A percentile compares a stretch with the other conserved stretches of the same genome.
Evolutionary conservation across 2,888 invertebrate species (phyloP).

Genomic region (Rhorus exstirpatorius): DNA sequence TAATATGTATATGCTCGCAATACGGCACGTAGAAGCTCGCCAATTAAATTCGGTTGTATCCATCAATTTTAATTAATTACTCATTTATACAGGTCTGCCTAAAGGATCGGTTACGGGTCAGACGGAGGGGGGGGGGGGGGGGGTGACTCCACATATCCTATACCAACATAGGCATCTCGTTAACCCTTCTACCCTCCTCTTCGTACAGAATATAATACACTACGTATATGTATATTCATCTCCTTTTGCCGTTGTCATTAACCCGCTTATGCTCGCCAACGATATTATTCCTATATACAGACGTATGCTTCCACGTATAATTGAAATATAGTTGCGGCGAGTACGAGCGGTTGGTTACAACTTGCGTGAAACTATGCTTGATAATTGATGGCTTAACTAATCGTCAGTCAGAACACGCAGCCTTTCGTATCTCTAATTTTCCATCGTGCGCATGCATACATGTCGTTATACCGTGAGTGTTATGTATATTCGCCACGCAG

Average conservation of each 20-base stretch:
- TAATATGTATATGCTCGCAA: conserved; percentile 45
- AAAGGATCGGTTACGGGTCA: conserved; percentile 74
- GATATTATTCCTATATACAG: conserved; percentile 18
- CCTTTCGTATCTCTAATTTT: background rate
- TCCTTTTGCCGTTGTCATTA: conserved; percentile 46
- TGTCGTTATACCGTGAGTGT: background rate
- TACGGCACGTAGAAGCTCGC: conserved; percentile 21
- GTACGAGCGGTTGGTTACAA: conserved; percentile 26
- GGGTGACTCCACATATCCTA: background rate
- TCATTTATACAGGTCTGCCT: conserved; percentile 75
- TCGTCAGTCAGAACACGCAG: conserved; percentile 31
- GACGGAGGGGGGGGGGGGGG: background rate
- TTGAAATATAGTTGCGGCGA: conserved; percentile 47
- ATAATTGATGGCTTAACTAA: conserved; percentile 50
- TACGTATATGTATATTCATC: conserved; percentile 23
- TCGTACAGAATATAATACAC: conserved; percentile 10
- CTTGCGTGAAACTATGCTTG: conserved; percentile 23
- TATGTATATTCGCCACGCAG: background rate
- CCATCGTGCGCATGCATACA: background rate
- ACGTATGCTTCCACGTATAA: conserved; percentile 36
- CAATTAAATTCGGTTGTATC: conserved; percentile 71
- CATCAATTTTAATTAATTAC: conserved; percentile 82
- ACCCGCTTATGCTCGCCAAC: conserved; percentile 11
- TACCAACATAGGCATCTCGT: conserved; percentile 30
- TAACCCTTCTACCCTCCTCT: conserved; percentile 6